phyloP scores from a whole-genome alignment of 2,888 invertebrate genomes.

The Arge pagana region DNA sequence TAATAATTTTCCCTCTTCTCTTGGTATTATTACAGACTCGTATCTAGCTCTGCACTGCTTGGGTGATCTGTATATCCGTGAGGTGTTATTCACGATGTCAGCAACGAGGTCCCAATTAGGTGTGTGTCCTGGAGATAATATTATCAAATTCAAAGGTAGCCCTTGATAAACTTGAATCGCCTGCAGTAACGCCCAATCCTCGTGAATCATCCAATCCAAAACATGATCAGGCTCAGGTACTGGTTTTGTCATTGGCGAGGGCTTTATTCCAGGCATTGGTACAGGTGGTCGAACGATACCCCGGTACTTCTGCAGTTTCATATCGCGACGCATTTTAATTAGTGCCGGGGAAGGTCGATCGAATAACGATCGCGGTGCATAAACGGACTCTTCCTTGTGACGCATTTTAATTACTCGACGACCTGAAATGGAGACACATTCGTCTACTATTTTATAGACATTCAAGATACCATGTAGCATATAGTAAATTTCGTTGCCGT shows the following conservation, averaged over 20 bases:
- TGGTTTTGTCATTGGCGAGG: slow-evolving; percentile 60
- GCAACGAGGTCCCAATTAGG: slow-evolving; percentile 97
- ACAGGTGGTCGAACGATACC: slow-evolving; percentile 63
- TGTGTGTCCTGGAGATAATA: slow-evolving; percentile 80
- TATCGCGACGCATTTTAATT: slow-evolving; percentile 76
- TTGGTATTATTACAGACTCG: slow-evolving; percentile 84
- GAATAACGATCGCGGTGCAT: slow-evolving; percentile 80
- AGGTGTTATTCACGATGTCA: slow-evolving; percentile 86
- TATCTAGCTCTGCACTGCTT: slow-evolving; percentile 91
- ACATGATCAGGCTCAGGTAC: slow-evolving; percentile 65
- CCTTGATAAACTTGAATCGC: slow-evolving; percentile 77
- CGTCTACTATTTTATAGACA: too few relatives aligned
- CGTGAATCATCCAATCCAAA: slow-evolving; percentile 89
- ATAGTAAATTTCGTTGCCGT: too few relatives aligned
- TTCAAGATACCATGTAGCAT: too few relatives aligned
- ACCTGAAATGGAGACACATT: slow-evolving; percentile 46
- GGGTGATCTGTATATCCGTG: slow-evolving; percentile 84
- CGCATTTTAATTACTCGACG: slow-evolving; percentile 66
- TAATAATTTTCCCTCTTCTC: slow-evolving; percentile 82
- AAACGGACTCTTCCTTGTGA: slow-evolving; percentile 74
- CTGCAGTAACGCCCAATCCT: slow-evolving; percentile 87
- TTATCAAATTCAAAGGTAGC: slow-evolving; percentile 75
- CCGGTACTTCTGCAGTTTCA: slow-evolving; percentile 74
- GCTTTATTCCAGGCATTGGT: slow-evolving; percentile 62
- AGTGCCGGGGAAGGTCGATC: slow-evolving; percentile 77